phyloP scores from a whole-genome alignment of 2,113 vertebrate genomes.

The Peromyscus maniculatus region DNA sequence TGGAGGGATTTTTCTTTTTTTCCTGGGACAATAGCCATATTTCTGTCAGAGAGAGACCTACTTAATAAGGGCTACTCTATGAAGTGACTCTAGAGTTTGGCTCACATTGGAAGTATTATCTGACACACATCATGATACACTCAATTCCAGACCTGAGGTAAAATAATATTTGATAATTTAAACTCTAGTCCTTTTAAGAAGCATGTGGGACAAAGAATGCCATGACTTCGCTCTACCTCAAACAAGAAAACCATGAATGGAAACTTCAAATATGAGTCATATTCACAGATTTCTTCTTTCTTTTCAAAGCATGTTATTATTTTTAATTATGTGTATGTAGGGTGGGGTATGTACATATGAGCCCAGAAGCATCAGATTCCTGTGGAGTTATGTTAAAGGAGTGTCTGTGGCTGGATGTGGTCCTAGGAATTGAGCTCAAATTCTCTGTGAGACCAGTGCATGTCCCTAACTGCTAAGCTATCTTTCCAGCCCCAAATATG shows the following conservation, averaged over 20 bases:
- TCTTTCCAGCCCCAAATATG: background rate
- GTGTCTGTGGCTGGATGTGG: background rate
- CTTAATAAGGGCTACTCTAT: background rate
- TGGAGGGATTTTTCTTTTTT: background rate
- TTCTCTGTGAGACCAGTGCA: background rate
- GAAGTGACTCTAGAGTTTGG: background rate
- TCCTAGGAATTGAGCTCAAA: background rate
- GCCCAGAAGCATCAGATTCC: background rate
- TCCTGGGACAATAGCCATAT: background rate
- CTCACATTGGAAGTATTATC: background rate
- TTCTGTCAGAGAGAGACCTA: background rate
- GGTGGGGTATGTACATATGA: background rate
- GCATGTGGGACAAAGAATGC: background rate
- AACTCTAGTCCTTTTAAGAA: background rate
- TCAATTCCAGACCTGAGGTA: constrained; percentile 9
- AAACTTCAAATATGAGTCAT: background rate
- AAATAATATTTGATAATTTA: background rate
- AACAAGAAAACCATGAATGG: background rate
- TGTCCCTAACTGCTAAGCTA: background rate
- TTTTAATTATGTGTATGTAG: background rate
- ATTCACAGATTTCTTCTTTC: background rate
- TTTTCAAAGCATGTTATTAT: background rate
- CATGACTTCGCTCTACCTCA: background rate
- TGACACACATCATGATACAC: background rate
- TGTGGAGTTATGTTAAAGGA: background rate